Base-by-base conservation (phyloP, 2,797 vertebrate species). In the Podargus strigoides region DNA sequence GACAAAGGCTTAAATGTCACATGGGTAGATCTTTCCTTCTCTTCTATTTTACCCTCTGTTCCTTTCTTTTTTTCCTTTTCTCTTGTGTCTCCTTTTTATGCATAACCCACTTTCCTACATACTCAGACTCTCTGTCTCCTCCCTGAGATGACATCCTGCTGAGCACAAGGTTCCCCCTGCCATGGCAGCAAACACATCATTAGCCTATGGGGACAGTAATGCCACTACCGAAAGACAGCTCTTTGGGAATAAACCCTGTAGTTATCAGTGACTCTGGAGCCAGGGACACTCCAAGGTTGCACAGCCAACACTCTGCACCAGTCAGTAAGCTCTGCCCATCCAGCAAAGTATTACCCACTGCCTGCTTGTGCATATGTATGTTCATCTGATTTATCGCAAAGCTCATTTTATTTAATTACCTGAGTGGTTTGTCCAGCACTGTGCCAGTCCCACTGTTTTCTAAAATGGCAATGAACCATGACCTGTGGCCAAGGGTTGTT, bases 401-500 rank as follows among this genome's bases (percentile, higher is more conserved):
- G 52, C 44, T 82, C 58, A 23, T 69, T 95, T 79, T 47, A 41
- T 84, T 92, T 96, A 68, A 86, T 93, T 87, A 87, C 53, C 17
- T 41, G 46, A 78, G n/a, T 67, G 59, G 67, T 86, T 90, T 96
- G 41, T 87, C 68, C 63, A 74, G 26, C 70, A 49, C 16, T 42
- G 55, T 90, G 85, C 73, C 83, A 89, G 67, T 46, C 52, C 34
- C 59, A 75, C n/a, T 90, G 47, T 93, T 89, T 95, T 90, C 60
- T 80, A 50, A 82, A 95, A 74, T 36, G 69, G 36, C 66, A 88
- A 66, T 82, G 94, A 88, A 93, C 87, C 47, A 16, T 79, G 94
- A 96, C 89, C 91, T 39, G 85, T 96, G 95, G 92, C 83, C 95
- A 89, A 77, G 46, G 83, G 74, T 94, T 96, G 90, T 95, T 96